Percentiles rank a stretch among this genome's conserved stretches.
Evolutionary conservation across 2,113 vertebrate genomes (phyloP).

Genomic region (Dipodomys merriami): DNA sequence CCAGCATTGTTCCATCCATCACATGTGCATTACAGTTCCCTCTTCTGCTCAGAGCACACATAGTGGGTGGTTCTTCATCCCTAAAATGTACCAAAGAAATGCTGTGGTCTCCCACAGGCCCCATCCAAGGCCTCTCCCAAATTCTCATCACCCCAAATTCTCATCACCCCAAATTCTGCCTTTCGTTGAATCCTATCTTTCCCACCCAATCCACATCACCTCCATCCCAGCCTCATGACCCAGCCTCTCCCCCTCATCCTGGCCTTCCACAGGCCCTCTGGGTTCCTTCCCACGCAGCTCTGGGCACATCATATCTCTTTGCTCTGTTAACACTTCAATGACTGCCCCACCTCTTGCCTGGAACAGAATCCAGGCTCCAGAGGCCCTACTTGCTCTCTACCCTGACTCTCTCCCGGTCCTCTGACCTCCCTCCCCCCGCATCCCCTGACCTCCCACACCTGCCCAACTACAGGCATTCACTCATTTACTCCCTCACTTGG

Average conservation of each 20-base stretch:
- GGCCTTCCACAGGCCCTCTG: background rate
- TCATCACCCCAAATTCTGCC: background rate
- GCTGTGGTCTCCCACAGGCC: accelerated
- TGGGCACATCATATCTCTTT: background rate
- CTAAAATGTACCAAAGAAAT: background rate
- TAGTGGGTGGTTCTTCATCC: background rate
- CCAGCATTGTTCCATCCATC: background rate
- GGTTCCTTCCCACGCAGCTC: no score
- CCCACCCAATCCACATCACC: background rate
- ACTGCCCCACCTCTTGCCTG: background rate
- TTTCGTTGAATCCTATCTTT: background rate
- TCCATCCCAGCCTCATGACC: background rate
- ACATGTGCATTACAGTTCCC: accelerated
- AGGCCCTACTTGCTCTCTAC: accelerated
- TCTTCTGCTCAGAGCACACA: background rate
- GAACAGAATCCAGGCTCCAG: background rate
- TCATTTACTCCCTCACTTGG: background rate
- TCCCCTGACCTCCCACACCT: background rate
- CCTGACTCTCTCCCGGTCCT: background rate
- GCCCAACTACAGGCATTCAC: background rate
- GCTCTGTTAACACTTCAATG: background rate
- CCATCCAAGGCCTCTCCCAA: background rate
- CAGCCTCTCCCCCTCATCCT: background rate
- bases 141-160: no score
- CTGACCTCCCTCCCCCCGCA: background rate